Evolutionary conservation across 2,113 vertebrate species (phyloP).

Genomic region (Hylia prasina): DNA sequence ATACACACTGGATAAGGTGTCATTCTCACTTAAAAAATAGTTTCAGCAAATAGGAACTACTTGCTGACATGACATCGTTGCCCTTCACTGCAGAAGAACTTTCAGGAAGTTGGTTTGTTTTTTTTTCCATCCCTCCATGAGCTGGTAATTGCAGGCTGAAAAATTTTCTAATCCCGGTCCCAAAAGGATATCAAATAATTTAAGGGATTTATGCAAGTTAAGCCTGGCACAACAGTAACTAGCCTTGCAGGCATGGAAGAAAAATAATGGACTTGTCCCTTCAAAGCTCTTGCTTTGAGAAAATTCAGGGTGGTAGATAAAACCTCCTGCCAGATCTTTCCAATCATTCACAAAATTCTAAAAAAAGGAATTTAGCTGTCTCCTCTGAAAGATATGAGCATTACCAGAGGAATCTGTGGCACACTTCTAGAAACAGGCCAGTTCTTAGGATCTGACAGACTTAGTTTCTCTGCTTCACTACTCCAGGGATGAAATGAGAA

Average conservation of each 20-base stretch:
- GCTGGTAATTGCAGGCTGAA: not conserved
- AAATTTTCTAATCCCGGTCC: not conserved
- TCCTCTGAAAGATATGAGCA: not conserved
- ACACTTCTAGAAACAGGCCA: not conserved
- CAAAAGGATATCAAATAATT: not conserved
- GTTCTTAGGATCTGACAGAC: not conserved
- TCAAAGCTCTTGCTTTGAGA: not conserved
- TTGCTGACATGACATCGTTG: not conserved
- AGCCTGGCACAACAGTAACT: not conserved
- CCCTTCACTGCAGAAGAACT: not conserved
- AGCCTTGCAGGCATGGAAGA: not conserved
- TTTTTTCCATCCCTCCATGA: not conserved
- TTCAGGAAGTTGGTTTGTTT: not conserved
- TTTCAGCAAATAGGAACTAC: not conserved
- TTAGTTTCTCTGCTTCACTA: not conserved
- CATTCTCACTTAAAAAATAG: not conserved
- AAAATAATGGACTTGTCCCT: not conserved
- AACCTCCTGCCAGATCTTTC: not conserved
- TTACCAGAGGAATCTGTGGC: not conserved
- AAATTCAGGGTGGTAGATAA: not conserved
- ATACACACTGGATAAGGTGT: not conserved
- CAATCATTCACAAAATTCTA: not conserved
- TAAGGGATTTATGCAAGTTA: constrained; percentile 12
- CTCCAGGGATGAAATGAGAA: not conserved
- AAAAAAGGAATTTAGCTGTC: not conserved